phyloP scores from a whole-genome alignment of 2,797 vertebrate species.

The Mareca strepera region DNA sequence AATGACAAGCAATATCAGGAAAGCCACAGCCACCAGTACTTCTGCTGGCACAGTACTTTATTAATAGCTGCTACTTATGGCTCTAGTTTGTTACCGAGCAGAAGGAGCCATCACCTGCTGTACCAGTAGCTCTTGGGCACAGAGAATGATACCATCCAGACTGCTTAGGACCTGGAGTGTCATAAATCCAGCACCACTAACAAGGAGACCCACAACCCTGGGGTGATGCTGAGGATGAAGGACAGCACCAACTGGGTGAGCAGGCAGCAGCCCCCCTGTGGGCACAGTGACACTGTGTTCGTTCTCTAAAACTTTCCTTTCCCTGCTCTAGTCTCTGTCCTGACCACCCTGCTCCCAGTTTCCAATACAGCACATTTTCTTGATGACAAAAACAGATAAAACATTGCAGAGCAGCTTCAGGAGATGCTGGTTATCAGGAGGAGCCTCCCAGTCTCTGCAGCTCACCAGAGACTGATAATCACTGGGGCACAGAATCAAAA shows the following conservation, averaged over 20 bases:
- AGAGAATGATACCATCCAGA: not conserved
- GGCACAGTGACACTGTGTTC: rapidly evolving
- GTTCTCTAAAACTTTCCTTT: not conserved
- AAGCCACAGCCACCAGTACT: not conserved
- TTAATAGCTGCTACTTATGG: not conserved
- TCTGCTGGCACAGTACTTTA: not conserved
- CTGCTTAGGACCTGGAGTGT: not conserved
- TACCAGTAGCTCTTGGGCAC: not conserved
- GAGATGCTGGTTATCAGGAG: not conserved
- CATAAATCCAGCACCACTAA: not conserved
- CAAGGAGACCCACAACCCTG: not conserved
- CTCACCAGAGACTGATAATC: not conserved
- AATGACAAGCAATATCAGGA: not conserved
- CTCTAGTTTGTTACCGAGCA: not conserved
- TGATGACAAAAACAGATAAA: not conserved
- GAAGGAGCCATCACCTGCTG: not conserved
- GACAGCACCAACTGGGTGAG: rapidly evolving
- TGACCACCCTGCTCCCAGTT: not conserved
- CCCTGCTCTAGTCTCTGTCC: not conserved
- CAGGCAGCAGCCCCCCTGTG: not conserved
- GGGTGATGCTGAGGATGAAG: not conserved
- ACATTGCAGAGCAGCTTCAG: not conserved
- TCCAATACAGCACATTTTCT: not conserved
- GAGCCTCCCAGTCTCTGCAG: not conserved
- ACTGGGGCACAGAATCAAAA: not conserved